Evolutionary conservation across 2,113 vertebrate species (phyloP).

Genomic region (Plectropomus leopardus): DNA sequence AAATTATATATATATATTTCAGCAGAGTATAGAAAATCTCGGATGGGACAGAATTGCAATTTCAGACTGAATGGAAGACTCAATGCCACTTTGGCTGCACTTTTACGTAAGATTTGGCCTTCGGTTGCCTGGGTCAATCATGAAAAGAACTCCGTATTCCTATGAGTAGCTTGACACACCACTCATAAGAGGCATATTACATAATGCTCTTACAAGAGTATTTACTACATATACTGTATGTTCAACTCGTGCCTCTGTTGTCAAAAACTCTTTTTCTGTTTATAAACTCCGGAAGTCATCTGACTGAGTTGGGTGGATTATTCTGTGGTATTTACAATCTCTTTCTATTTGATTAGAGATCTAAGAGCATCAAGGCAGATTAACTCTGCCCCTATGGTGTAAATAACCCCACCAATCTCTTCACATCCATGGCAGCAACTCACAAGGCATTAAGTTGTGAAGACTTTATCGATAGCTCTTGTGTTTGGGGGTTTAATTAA

Average conservation of each 20-base stretch:
- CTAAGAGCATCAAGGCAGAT: conserved; percentile 76
- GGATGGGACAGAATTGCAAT: not conserved
- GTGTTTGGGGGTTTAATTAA: conserved; percentile 80
- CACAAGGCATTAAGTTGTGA: conserved; percentile 73
- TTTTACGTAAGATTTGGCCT: not conserved
- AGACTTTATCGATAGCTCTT: conserved; percentile 76
- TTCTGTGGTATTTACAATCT: conserved; percentile 74
- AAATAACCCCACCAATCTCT: conserved; percentile 75
- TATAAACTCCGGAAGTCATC: conserved; percentile 30
- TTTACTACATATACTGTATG: not conserved
- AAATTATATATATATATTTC: too few species aligned
- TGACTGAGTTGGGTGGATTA: conserved; percentile 63
- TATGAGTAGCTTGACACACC: not conserved
- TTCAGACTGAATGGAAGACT: not conserved
- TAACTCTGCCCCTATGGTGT: conserved; percentile 70
- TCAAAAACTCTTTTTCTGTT: conserved; percentile 7
- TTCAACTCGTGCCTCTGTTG: not conserved
- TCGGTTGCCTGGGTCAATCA: not conserved
- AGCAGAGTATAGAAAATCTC: not conserved
- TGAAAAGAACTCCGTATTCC: not conserved
- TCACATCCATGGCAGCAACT: conserved; percentile 63
- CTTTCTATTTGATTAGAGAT: conserved; percentile 79
- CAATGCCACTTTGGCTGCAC: not conserved
- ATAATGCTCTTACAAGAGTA: not conserved
- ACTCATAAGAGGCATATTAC: not conserved